Conservation (phyloP, 2,113 vertebrate species). For the Glaucomys volans region DNA sequence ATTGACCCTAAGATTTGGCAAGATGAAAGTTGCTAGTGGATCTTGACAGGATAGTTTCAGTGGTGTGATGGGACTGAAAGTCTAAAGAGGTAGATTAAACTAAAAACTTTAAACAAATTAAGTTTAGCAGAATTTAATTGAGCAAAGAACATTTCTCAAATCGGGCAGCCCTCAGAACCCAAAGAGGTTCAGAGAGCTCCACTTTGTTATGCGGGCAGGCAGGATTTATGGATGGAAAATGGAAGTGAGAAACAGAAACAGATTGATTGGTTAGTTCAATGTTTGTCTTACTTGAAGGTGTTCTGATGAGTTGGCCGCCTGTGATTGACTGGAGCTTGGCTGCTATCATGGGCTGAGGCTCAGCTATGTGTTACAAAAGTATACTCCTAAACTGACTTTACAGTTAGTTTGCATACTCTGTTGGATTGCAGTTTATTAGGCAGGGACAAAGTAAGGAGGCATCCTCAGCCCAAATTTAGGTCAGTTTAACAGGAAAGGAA, state of each 20-base stretch:
- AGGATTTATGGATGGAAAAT: not conserved
- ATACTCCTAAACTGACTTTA: not conserved
- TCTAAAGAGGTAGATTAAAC: not conserved
- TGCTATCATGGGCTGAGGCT: not conserved
- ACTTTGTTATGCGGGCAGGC: not conserved
- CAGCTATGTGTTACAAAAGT: not conserved
- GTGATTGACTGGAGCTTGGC: not conserved
- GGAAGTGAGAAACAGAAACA: not conserved
- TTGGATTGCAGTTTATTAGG: not conserved
- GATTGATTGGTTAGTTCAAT: not conserved
- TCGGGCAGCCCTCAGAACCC: not conserved
- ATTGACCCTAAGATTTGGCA: not conserved
- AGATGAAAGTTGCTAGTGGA: not conserved
- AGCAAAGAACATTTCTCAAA: not conserved
- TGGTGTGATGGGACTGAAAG: not conserved
- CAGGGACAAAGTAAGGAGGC: not conserved
- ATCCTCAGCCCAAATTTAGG: not conserved
- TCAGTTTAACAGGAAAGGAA: not conserved
- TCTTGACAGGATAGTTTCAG: not conserved
- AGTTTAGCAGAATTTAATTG: not conserved
- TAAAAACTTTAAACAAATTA: conserved; percentile 13
- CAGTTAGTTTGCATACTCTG: not conserved
- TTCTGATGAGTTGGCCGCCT: not conserved
- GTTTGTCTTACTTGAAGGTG: not conserved
- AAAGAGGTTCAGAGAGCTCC: not conserved